phyloP scores from a whole-genome alignment of 2,888 invertebrate species.

The Tupiocoris notatus region DNA sequence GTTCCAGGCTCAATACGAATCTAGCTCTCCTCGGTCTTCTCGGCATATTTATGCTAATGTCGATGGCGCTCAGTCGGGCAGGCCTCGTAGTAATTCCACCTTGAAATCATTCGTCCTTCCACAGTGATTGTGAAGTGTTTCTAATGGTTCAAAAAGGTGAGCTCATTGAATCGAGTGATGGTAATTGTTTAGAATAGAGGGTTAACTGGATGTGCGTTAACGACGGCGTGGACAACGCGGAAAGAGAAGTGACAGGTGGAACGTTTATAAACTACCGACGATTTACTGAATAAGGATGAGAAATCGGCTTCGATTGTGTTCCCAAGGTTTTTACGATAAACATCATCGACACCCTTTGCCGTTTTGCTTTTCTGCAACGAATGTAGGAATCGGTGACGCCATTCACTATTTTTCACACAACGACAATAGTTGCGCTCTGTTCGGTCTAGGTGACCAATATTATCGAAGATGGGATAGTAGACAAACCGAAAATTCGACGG shows the following conservation, averaged over 20 bases:
- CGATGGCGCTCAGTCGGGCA: background rate
- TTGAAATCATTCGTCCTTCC: conserved; percentile 15
- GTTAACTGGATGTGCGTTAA: background rate
- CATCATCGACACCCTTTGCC: background rate
- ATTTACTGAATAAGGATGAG: background rate
- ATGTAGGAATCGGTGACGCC: too few species aligned
- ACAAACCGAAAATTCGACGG: too few species aligned
- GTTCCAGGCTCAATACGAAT: too few species aligned
- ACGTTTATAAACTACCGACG: background rate
- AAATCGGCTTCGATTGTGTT: background rate
- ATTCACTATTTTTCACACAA: too few species aligned
- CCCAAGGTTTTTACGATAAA: background rate
- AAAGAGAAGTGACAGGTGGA: background rate
- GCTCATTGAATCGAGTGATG: conserved; percentile 18
- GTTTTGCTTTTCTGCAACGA: too few species aligned
- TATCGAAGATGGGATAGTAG: too few species aligned
- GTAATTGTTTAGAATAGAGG: conserved; percentile 6
- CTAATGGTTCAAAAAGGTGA: conserved; percentile 2
- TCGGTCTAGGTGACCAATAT: too few species aligned
- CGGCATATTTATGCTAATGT: background rate
- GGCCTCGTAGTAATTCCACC: background rate
- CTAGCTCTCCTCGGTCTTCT: background rate
- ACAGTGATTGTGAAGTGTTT: conserved; percentile 4
- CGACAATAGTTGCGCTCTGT: too few species aligned
- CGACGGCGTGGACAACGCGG: background rate